A percentile compares a stretch with the other conserved stretches of the same genome.
phyloP scores from a whole-genome alignment of 1,140 invertebrate genomes.

The Drosophila nannoptera region DNA sequence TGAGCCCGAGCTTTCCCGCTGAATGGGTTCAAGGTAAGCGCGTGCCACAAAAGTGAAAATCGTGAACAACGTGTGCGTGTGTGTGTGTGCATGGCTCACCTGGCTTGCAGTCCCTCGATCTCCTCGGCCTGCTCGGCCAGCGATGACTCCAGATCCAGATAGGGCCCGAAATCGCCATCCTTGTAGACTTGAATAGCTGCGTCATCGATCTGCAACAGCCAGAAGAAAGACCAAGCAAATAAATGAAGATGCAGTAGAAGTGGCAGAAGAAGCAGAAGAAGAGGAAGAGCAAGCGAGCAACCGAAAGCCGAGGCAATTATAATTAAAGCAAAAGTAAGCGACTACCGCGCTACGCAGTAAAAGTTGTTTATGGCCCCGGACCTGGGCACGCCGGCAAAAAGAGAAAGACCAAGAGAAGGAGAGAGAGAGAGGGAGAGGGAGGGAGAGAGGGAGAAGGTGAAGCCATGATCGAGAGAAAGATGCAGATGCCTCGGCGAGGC shows the following conservation, averaged over 20 bases:
- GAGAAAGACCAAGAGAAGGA: background rate
- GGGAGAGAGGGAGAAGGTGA: too few relatives aligned
- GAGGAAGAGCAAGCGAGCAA: background rate
- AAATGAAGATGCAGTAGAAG: background rate
- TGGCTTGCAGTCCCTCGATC: constrained; percentile 94
- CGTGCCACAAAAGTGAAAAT: constrained; percentile 52
- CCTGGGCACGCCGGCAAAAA: constrained; percentile 12
- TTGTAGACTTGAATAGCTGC: constrained; percentile 97
- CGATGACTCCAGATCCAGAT: constrained; percentile 96
- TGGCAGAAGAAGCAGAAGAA: constrained; percentile 11
- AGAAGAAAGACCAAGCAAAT: constrained; percentile 20
- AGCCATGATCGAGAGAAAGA: constrained; percentile 14
- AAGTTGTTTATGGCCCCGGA: constrained; percentile 67
- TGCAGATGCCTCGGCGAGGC: constrained; percentile 37
- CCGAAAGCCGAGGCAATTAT: constrained; percentile 56
- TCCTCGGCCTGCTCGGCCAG: constrained; percentile 97
- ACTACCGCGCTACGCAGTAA: constrained; percentile 75
- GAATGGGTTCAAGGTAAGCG: constrained; percentile 68
- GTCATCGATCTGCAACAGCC: constrained; percentile 92
- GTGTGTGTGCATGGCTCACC: constrained; percentile 84
- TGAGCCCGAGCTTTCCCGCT: constrained; percentile 20
- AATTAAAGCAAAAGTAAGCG: constrained; percentile 70
- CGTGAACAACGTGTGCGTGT: constrained; percentile 16
- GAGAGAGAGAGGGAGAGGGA: too few relatives aligned
- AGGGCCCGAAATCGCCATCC: constrained; percentile 97